A percentile compares a stretch with the other conserved stretches of the same genome.
These are phyloP conservation scores for Oostethus manadensis DNA, from an alignment of 2,113 vertebrate genomes.

Conservation along the genomic window DNA sequence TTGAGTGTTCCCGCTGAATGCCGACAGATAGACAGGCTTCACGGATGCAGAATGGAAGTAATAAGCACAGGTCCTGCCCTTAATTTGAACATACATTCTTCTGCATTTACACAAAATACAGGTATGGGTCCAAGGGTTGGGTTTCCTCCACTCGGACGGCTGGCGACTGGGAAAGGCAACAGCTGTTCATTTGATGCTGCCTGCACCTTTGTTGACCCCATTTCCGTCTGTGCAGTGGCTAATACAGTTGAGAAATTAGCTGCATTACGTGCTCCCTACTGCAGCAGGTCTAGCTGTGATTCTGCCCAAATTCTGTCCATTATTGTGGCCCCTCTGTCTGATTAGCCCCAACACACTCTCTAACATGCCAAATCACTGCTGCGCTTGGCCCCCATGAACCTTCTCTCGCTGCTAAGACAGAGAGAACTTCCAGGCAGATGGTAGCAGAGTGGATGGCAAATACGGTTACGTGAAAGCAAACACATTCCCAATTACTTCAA, in stretches of 20 bases:
- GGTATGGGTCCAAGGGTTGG: conserved; percentile 12
- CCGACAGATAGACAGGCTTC: conserved; percentile 44
- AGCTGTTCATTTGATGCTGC: conserved; percentile 89
- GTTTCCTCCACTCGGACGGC: conserved; percentile 66
- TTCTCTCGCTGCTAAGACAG: conserved; percentile 62
- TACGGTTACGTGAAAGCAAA: conserved; percentile 22
- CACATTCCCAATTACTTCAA: background rate
- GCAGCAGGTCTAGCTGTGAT: conserved; percentile 91
- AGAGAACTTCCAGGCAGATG: conserved; percentile 21
- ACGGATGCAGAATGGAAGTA: conserved; percentile 60
- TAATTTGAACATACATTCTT: conserved; percentile 76
- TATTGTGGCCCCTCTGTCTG: conserved; percentile 93
- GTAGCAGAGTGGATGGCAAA: conserved; percentile 22
- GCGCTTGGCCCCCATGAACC: conserved; percentile 81
- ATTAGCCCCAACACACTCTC: conserved; percentile 96
- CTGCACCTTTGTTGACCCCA: conserved; percentile 93
- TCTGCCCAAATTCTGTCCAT: conserved; percentile 98
- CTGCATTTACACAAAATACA: conserved; percentile 58
- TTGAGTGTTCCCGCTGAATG: conserved; percentile 56
- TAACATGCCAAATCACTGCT: conserved; percentile 99
- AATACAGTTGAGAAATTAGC: conserved; percentile 95
- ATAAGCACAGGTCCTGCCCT: conserved; percentile 73
- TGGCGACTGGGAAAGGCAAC: conserved; percentile 72
- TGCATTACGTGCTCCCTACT: conserved; percentile 87
- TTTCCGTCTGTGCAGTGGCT: conserved; percentile 79